Conservation (phyloP, 2,888 invertebrate genomes). For the Pyrgus malvae region DNA sequence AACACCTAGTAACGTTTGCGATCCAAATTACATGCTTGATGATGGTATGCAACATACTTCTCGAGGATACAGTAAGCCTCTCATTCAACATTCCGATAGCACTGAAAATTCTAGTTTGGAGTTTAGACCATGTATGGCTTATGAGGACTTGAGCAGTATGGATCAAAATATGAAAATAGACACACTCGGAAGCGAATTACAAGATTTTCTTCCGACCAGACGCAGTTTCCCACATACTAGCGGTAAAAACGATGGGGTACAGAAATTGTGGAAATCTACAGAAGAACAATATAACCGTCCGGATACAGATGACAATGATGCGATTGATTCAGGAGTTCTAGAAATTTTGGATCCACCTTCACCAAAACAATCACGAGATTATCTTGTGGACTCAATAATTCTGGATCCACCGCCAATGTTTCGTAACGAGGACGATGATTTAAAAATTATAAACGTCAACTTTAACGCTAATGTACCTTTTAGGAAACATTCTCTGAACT, state of each 20-base stretch:
- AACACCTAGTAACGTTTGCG: conserved; percentile 37
- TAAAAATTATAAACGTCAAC: conserved; percentile 70
- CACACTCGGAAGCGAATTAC: conserved; percentile 55
- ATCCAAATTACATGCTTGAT: conserved; percentile 34
- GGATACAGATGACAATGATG: conserved; percentile 34
- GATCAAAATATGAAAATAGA: conserved; percentile 82
- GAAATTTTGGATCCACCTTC: conserved; percentile 62
- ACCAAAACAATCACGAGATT: conserved; percentile 53
- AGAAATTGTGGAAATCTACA: conserved; percentile 71
- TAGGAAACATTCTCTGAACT: conserved; percentile 82
- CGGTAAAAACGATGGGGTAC: conserved; percentile 61
- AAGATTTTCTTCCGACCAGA: conserved; percentile 73
- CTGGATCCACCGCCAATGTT: conserved; percentile 84
- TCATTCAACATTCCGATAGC: conserved; percentile 82
- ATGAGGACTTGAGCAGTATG: conserved; percentile 85
- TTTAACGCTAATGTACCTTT: conserved; percentile 68
- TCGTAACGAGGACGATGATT: conserved; percentile 67
- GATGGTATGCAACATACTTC: conserved; percentile 37
- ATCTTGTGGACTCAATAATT: conserved; percentile 60
- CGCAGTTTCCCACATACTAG: conserved; percentile 86
- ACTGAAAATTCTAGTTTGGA: conserved; percentile 83
- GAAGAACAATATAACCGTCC: conserved; percentile 60
- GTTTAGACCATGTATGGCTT: conserved; percentile 82
- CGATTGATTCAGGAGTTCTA: conserved; percentile 47
- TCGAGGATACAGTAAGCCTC: conserved; percentile 42